Percentiles rank a stretch among this genome's conserved stretches.
Conservation (phyloP, 30 jellyfish, hydroid and myxozoan genomes). For the Aurelia aurita region DNA sequence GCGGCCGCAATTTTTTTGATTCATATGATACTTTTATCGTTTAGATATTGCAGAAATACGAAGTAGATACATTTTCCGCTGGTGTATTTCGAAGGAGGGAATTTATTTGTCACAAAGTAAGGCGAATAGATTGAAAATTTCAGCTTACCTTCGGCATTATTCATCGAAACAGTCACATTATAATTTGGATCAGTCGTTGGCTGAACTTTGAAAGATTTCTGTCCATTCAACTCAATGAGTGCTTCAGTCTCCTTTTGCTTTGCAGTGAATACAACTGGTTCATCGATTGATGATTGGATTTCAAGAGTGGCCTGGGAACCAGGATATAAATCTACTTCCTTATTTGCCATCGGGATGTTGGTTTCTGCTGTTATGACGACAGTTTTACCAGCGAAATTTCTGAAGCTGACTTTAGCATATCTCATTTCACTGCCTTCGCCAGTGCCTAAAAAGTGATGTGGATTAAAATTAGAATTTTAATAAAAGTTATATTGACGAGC, state of each 20-base stretch:
- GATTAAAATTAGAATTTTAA: too few species aligned
- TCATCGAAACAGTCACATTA: conserved; percentile 75
- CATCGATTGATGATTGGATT: conserved; percentile 93
- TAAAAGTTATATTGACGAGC: too few species aligned
- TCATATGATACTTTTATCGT: too few species aligned
- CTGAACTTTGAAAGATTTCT: conserved; percentile 68
- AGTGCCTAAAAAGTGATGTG: not conserved
- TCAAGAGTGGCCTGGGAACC: conserved; percentile 95
- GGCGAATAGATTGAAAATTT: too few species aligned
- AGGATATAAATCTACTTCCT: conserved; percentile 88
- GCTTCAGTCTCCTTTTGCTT: conserved; percentile 63
- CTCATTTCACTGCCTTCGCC: conserved; percentile 49
- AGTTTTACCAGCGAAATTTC: conserved; percentile 86
- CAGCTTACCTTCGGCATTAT: conserved; percentile 57
- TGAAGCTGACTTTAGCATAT: conserved; percentile 89
- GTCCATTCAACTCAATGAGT: conserved; percentile 67
- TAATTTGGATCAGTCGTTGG: conserved; percentile 79
- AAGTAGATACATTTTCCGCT: too few species aligned
- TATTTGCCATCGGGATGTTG: conserved; percentile 86
- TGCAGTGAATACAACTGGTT: conserved; percentile 91
- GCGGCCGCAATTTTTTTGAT: too few species aligned
- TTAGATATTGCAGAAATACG: too few species aligned
- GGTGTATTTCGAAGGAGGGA: too few species aligned
- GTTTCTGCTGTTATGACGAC: conserved; percentile 90
- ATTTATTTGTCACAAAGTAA: too few species aligned